Percentiles rank a stretch among this genome's conserved stretches.
Conservation (phyloP, 2,113 vertebrate genomes). For the Chascanopsetta lugubris region DNA sequence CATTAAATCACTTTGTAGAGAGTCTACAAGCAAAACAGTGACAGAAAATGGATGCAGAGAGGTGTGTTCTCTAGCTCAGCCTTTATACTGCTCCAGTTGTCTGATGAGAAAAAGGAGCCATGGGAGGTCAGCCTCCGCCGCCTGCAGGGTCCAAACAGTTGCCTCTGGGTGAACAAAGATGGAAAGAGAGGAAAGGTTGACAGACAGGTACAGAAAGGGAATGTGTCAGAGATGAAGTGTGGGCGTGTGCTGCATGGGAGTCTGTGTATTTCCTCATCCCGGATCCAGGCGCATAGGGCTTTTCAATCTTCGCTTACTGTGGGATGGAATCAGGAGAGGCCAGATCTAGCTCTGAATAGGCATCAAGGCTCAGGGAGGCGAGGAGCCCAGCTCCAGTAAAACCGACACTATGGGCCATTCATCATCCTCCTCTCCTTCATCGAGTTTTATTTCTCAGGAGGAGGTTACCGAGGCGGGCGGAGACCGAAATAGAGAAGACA, state of each 20-base stretch:
- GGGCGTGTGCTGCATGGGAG: background rate
- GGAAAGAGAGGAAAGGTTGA: conserved; percentile 14
- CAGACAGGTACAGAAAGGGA: conserved; percentile 16
- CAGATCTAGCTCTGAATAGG: conserved; percentile 20
- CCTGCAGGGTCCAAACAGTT: conserved; percentile 38
- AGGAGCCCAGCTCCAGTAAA: conserved; percentile 28
- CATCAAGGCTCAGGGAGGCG: conserved; percentile 32
- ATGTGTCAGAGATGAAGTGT: conserved; percentile 1
- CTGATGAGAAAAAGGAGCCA: conserved; percentile 18
- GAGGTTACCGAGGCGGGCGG: conserved; percentile 2
- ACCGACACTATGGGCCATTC: conserved; percentile 38
- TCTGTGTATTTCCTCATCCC: conserved; percentile 30
- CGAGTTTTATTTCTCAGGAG: conserved; percentile 26
- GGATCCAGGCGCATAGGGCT: conserved; percentile 4
- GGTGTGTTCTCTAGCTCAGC: too few species aligned
- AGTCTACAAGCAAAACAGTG: too few species aligned
- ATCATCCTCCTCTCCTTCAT: conserved; percentile 31
- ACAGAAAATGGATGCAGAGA: too few species aligned
- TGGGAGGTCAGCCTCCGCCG: conserved; percentile 22
- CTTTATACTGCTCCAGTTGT: conserved; percentile 21
- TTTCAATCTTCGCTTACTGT: conserved; percentile 42
- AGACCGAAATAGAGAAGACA: conserved; percentile 18
- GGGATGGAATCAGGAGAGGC: conserved; percentile 12
- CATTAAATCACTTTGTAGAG: background rate
- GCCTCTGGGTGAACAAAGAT: conserved; percentile 30